Evolutionary conservation across 2,113 vertebrate species (phyloP).

Genomic region (Gymnocephalus cernua): DNA sequence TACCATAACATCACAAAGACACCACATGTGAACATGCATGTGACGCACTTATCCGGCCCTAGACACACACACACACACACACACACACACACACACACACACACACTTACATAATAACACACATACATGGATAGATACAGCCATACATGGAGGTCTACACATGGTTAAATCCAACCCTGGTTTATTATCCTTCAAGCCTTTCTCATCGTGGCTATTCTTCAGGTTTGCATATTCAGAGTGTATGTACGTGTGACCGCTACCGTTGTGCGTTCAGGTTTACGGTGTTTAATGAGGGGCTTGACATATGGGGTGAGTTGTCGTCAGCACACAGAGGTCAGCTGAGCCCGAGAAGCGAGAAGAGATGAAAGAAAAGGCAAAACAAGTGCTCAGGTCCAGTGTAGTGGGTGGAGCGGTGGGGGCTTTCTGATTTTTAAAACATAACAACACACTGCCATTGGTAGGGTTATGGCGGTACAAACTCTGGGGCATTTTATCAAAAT

Average conservation of each 20-base stretch:
- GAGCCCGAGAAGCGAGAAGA: constrained; percentile 39
- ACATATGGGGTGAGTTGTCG: constrained; percentile 48
- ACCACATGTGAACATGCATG: constrained; percentile 60
- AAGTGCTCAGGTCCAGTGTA: constrained; percentile 37
- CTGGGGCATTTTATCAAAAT: no score
- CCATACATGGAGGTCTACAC: not conserved
- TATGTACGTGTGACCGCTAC: constrained; percentile 6
- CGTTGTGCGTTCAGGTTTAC: constrained; percentile 50
- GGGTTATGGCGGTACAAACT: not conserved
- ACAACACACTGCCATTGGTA: constrained; percentile 26
- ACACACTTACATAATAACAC: not conserved
- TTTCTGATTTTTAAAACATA: constrained; percentile 49
- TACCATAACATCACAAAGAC: constrained; percentile 19
- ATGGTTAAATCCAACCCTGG: not conserved
- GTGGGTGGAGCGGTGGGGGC: constrained; percentile 5
- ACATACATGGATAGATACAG: not conserved
- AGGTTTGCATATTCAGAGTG: not conserved
- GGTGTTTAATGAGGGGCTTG: constrained; percentile 66
- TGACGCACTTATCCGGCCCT: constrained; percentile 50
- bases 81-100: constrained; percentile 6
- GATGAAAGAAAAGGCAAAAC: constrained; percentile 65
- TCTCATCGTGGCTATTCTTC: not conserved
- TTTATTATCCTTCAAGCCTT: not conserved
- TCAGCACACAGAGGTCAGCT: constrained; percentile 45
- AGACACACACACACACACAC: not conserved